Conservation (phyloP, 2,888 invertebrate genomes). For the Machimus rusticus region DNA sequence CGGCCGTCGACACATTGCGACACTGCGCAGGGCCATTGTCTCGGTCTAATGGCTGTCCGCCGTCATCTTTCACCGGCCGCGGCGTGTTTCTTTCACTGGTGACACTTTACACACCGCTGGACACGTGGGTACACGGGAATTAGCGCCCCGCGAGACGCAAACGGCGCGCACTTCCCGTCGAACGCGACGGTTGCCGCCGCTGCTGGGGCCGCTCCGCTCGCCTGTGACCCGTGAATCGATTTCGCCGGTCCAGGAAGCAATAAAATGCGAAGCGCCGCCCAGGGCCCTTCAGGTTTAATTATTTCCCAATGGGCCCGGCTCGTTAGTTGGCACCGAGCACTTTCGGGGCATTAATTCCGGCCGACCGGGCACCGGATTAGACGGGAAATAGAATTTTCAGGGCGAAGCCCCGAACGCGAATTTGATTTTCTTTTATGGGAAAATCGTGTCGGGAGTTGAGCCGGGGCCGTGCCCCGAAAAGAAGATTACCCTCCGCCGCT, state of each 20-base stretch:
- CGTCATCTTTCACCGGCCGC: constrained; percentile 5
- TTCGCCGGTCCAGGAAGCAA: constrained; percentile 22
- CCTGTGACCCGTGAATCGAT: constrained; percentile 12
- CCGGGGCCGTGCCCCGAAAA: not conserved
- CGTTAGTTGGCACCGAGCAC: not conserved
- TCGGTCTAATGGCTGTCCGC: not conserved
- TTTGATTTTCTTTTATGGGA: constrained; percentile 22
- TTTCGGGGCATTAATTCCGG: constrained; percentile 20
- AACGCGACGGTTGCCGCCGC: not conserved
- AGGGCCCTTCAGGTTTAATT: constrained; percentile 23
- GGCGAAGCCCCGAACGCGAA: not conserved
- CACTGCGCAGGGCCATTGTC: constrained; percentile 22
- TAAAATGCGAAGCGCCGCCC: not conserved
- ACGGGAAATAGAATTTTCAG: constrained; percentile 6
- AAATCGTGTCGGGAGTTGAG: not conserved
- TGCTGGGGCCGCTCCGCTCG: not conserved
- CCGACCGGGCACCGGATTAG: constrained; percentile 3
- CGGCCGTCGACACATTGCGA: constrained; percentile 19
- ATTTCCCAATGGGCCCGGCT: not conserved
- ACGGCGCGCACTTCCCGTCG: constrained; percentile 29
- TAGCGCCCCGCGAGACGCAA: constrained; percentile 21
- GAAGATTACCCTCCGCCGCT: not conserved
- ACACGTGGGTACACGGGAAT: constrained; percentile 27
- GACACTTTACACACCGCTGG: constrained; percentile 35
- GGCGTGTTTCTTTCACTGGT: constrained; percentile 22